Base-by-base conservation (phyloP, 2,797 vertebrate genomes). In the Tapirus indicus region DNA sequence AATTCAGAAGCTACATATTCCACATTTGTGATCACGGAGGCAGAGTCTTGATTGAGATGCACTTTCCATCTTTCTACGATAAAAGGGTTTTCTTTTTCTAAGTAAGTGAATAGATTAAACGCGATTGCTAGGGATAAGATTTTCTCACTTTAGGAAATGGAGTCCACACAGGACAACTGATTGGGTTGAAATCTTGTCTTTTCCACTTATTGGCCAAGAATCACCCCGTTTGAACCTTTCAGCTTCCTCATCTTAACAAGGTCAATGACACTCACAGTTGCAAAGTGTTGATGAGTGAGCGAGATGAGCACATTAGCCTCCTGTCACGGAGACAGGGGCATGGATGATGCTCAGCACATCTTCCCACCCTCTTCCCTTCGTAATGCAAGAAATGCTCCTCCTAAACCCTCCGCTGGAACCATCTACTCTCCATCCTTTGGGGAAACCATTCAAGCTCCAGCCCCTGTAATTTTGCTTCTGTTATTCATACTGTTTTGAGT, bases 141-240 rank as follows among this genome's bases (percentile, higher is more conserved):
- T 66, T 86, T 93, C 35, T 94, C 35, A 71, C 58, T 86, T 91
- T 79, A 79, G 74, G 83, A 93, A 88, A 85, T 58, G 49, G 5
- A 23, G 8, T 47, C 44, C 20, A 35, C 6, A 29, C 1, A 69
- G 71, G 74, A 71, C 68, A 82, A 72, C 23, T 12, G 41, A 85
- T 68, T 58, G 32, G 10, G 3, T 75, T 93, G n/a, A 58, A 23
- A 41, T 82, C 88, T 92, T 79, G 3, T 68, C 44, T 91, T 88
- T 95, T 78, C 23, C 41, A 44, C 5, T 6, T 68, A n/a, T n/a
- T 79, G 77, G 44, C 16, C 64, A 38, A 54, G 14, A 85, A 35
- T 90, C 13, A 82, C 6, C 18, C 7, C 4, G 1, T 87, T 58
- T n/a, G 58, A 92, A 23, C 13, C 44, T 41, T 54, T 14, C 29